Conservation (phyloP, 2,888 invertebrate genomes). For the Heliconius erato region DNA sequence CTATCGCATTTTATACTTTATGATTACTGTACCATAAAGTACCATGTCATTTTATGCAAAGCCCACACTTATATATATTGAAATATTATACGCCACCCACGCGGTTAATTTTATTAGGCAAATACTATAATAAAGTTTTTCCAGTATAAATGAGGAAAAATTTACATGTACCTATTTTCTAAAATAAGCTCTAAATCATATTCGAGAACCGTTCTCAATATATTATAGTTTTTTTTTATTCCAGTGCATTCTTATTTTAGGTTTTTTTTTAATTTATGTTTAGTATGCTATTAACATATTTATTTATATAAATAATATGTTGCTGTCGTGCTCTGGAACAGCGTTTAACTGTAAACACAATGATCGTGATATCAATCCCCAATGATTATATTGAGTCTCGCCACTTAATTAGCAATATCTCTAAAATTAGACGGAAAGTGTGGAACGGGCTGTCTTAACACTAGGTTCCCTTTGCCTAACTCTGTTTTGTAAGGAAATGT, state of each 20-base stretch:
- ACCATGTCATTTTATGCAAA: neutral
- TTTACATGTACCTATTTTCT: neutral
- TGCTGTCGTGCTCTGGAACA: too few relatives aligned
- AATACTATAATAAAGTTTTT: constrained; percentile 2
- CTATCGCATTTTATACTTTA: constrained; percentile 1
- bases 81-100: neutral
- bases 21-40: constrained; percentile 7
- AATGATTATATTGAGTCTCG: too few relatives aligned
- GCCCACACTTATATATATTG: neutral
- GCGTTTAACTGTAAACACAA: too few relatives aligned
- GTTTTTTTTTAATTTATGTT: neutral
- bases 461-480: too few relatives aligned
- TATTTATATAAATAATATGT: neutral
- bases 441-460: too few relatives aligned
- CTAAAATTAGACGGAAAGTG: too few relatives aligned
- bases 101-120: neutral
- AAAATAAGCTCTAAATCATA: neutral
- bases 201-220: neutral
- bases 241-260: neutral
- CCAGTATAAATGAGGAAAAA: neutral
- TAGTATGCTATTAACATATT: neutral
- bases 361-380: too few relatives aligned
- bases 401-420: too few relatives aligned
- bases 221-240: neutral
- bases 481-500: neutral